Base-by-base conservation (phyloP, 2,113 vertebrate species). In the Scomber colias region DNA sequence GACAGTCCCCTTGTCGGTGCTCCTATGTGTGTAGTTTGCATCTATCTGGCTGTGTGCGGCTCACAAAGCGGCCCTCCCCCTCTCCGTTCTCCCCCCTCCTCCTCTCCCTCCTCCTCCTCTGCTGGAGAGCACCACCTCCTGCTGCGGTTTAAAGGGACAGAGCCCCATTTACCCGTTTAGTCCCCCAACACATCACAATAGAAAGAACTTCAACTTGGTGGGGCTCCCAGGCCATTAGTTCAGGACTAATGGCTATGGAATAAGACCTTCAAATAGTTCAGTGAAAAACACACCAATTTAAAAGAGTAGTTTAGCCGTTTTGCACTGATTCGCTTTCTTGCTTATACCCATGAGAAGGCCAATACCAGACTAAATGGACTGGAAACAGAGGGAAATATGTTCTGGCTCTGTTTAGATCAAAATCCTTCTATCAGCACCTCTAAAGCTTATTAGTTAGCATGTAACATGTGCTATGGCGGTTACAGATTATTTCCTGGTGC, bases 91-190 rank as follows among this genome's bases (percentile, higher is more conserved):
- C 44, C 65, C 14, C 61, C 44, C 9, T 49, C 79, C 17, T 72
- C 19, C 51, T 35, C n/a, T 17, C 15, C 45, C 3, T 7, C n/a
- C 45, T 10, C 63, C 53, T 53, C 72, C 0, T 3, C 55, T 2
- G 50, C 71, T 24, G 0, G 44, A 80, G 69, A 90, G 82, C 82
- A 51, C 85, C 87, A 4, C 85, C 91, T 55, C 91, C 79, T 24
- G 67, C 77, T 48, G 60, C 6, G 63, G 8, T 81, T 71, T 79
- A 71, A 79, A 71, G 77, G 45, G 11, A 49, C 77, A 71, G 69
- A 14, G 45, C 30, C 56, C 61, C n/a, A 31, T 62, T 73, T 62
- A 45, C 12, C 8, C 19, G 11, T 40, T 40, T 40, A 40, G 24
- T 7, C 35, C 35, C 35, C 6, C 15, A 66, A 44, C 54, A 24